These are phyloP conservation scores for Hylaeus anthracinus DNA, from an alignment of 1,140 invertebrate species.

Conservation along the genomic window DNA sequence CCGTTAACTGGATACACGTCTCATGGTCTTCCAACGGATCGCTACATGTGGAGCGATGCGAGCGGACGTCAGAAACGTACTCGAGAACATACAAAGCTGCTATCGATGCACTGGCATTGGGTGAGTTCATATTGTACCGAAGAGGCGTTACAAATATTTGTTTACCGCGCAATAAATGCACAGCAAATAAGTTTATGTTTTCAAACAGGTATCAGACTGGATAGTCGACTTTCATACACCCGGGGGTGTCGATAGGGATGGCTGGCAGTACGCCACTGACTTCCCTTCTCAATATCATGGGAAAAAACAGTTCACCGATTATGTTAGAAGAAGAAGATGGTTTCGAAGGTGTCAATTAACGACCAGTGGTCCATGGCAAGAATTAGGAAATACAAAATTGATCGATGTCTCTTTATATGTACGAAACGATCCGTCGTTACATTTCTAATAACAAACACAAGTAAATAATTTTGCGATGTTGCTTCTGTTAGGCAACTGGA, in stretches of 20 bases:
- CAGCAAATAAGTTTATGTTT: neutral
- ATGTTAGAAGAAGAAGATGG: slow-evolving; percentile 92
- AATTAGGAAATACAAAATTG: slow-evolving; percentile 91
- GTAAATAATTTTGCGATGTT: slow-evolving; percentile 31
- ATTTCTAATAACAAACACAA: neutral
- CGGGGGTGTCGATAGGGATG: slow-evolving; percentile 93
- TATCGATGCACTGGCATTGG: slow-evolving; percentile 95
- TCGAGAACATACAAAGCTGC: slow-evolving; percentile 91
- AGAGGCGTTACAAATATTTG: neutral
- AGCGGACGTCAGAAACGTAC: slow-evolving; percentile 90
- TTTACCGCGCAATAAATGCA: neutral
- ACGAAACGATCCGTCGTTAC: slow-evolving; percentile 45
- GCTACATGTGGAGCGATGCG: slow-evolving; percentile 94
- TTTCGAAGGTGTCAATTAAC: slow-evolving; percentile 89
- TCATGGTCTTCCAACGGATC: slow-evolving; percentile 92
- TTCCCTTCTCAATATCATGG: slow-evolving; percentile 93
- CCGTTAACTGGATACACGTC: slow-evolving; percentile 92
- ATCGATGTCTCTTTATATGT: slow-evolving; percentile 90
- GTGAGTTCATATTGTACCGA: slow-evolving; percentile 76
- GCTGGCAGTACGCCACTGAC: slow-evolving; percentile 97
- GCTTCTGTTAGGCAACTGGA: slow-evolving; percentile 61
- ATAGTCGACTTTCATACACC: slow-evolving; percentile 92
- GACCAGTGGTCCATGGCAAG: slow-evolving; percentile 93
- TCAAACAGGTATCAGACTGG: slow-evolving; percentile 91
- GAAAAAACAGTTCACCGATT: slow-evolving; percentile 93